Evolutionary conservation across 2,797 vertebrate genomes (phyloP).

Genomic region (Octomys mimax): DNA sequence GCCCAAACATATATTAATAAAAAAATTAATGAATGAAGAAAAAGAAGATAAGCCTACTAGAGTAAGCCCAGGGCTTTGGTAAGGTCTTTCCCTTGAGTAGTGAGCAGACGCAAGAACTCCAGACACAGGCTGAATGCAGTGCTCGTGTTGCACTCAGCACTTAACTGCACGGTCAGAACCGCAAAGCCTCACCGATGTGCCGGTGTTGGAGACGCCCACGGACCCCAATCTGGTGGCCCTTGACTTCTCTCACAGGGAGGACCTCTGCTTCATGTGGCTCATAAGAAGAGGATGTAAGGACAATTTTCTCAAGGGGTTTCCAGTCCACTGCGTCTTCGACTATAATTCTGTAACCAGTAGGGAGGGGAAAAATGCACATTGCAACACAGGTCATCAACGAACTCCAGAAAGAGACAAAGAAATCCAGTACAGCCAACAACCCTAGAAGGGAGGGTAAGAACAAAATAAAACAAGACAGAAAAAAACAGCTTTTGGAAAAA

Average conservation of each 20-base stretch:
- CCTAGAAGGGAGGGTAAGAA: not conserved
- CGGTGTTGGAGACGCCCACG: slow-evolving; percentile 82
- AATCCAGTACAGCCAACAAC: not conserved
- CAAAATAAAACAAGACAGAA: not conserved
- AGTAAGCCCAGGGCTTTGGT: not conserved
- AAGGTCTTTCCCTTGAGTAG: not conserved
- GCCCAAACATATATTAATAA: not conserved
- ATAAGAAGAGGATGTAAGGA: slow-evolving; percentile 89
- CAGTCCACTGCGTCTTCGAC: slow-evolving; percentile 86
- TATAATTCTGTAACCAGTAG: slow-evolving; percentile 84
- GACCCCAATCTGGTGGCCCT: slow-evolving; percentile 81
- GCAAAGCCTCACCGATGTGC: slow-evolving; percentile 86
- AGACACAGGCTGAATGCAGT: no score
- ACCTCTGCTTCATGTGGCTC: slow-evolving; percentile 89
- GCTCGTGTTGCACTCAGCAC: not conserved
- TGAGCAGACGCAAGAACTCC: not conserved
- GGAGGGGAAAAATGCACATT: not conserved
- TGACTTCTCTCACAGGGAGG: slow-evolving; percentile 85
- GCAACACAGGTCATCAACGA: not conserved
- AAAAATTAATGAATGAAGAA: not conserved
- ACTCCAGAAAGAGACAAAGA: not conserved
- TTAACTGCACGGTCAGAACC: not conserved
- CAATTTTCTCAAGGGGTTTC: slow-evolving; percentile 80
- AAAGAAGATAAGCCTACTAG: not conserved
- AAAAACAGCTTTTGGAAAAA: not conserved